These are phyloP conservation scores for Hapalemur alaotrensis DNA, from an alignment of 2,797 vertebrate genomes.

Conservation along the genomic window DNA sequence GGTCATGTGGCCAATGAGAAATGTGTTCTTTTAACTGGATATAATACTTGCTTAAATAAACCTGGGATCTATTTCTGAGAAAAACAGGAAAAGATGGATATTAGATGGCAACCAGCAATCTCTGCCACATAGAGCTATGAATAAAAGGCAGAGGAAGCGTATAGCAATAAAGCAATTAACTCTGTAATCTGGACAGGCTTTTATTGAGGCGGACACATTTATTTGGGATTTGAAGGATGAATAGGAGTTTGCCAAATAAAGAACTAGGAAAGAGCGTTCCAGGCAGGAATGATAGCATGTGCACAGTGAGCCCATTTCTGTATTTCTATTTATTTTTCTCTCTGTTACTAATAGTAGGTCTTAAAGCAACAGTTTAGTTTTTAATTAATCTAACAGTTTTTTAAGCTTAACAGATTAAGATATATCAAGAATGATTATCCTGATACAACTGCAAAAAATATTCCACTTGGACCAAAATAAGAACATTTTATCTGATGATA, in stretches of 20 bases:
- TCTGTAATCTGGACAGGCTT: background rate
- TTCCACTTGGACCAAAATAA: conserved; percentile 59
- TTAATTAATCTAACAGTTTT: conserved; percentile 17
- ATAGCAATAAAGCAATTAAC: background rate
- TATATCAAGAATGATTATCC: conserved; percentile 22
- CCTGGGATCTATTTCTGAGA: background rate
- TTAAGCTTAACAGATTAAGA: conserved; percentile 44
- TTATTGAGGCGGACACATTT: background rate
- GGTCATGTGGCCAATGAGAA: background rate
- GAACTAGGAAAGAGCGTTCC: background rate
- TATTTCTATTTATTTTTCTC: conserved; percentile 15
- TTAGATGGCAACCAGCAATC: background rate
- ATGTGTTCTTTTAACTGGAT: background rate
- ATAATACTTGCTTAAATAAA: background rate
- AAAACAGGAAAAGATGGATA: background rate
- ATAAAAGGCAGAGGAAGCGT: background rate
- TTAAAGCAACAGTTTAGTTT: conserved; percentile 32
- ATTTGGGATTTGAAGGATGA: conserved; percentile 7
- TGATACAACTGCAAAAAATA: conserved; percentile 37
- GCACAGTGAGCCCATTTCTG: background rate
- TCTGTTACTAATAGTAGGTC: background rate
- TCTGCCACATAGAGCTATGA: background rate
- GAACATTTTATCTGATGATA: conserved; percentile 61
- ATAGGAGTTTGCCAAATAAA: background rate
- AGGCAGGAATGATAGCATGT: background rate